Percentiles rank a stretch among this genome's conserved stretches.
Evolutionary conservation across 2,888 invertebrate species (phyloP).

Genomic region (Strigamia transsilvanica): DNA sequence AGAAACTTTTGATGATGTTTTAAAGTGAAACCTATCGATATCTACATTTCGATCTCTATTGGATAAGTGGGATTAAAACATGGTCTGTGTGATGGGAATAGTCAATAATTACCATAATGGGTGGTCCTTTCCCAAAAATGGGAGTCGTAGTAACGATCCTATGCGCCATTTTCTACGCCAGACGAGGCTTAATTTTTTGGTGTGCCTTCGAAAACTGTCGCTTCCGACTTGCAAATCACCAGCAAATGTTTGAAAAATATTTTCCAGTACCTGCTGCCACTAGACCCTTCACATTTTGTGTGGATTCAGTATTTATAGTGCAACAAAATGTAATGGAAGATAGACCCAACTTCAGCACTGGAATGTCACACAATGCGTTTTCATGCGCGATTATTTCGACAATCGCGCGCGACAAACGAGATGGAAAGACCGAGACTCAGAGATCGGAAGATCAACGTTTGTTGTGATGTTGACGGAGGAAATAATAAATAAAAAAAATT

Average conservation of each 20-base stretch:
- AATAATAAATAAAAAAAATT: conserved; percentile 27
- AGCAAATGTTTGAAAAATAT: conserved; percentile 46
- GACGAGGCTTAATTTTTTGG: conserved; percentile 50
- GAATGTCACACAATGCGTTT: conserved; percentile 52
- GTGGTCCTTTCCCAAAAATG: conserved; percentile 55
- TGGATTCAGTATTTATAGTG: conserved; percentile 99
- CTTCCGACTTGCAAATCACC: conserved; percentile 38
- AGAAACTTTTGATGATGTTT: conserved; percentile 18
- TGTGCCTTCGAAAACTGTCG: conserved; percentile 43
- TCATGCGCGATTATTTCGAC: too few species aligned
- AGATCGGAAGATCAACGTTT: conserved; percentile 74
- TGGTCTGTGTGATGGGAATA: conserved; percentile 22
- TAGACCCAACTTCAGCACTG: conserved; percentile 46
- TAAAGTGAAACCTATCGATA: conserved; percentile 16
- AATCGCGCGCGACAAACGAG: too few species aligned
- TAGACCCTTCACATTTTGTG: conserved; percentile 99
- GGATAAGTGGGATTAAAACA: conserved; percentile 31
- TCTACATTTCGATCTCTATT: conserved; percentile 11
- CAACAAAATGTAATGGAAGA: conserved; percentile 57
- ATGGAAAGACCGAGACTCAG: conserved; percentile 87
- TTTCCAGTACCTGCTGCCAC: conserved; percentile 90
- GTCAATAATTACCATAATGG: conserved; percentile 51
- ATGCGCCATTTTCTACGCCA: conserved; percentile 56
- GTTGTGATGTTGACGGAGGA: background rate
- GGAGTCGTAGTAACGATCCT: conserved; percentile 54